Evolutionary conservation across 2,888 invertebrate species (phyloP).

Genomic region (Bursaphelenchus okinawaensis): DNA sequence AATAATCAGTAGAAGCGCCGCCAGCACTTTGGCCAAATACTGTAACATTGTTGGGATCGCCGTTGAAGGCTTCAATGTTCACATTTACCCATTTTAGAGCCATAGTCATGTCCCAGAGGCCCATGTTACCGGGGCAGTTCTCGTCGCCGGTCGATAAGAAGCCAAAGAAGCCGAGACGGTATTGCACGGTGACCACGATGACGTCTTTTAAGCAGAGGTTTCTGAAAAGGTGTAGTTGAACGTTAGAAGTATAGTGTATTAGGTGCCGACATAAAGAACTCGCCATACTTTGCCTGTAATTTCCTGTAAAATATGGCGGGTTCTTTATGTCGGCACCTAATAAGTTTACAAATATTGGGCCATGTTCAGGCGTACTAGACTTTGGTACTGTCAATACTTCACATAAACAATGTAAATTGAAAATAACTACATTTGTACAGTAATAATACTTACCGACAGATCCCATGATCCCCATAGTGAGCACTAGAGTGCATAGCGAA

Average conservation of each 20-base stretch:
- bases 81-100: conserved; percentile 52
- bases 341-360: too few relatives aligned
- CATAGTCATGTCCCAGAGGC: conserved; percentile 49
- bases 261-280: too few relatives aligned
- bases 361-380: too few relatives aligned
- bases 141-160: conserved; percentile 34
- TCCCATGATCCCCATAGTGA: conserved; percentile 34
- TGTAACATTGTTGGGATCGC: conserved; percentile 49
- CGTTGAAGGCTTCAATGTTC: conserved; percentile 47
- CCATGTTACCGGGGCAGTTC: conserved; percentile 43
- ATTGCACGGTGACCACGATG: conserved; percentile 47
- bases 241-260: too few relatives aligned
- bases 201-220: conserved; percentile 43
- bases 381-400: too few relatives aligned
- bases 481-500: conserved; percentile 30
- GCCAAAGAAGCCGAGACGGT: conserved; percentile 44
- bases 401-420: too few relatives aligned
- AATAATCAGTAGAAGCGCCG: conserved; percentile 28
- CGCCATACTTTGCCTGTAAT: too few relatives aligned
- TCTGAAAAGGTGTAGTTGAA: conserved; percentile 32
- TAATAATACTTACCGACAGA: conserved; percentile 22
- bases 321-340: too few relatives aligned
- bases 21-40: conserved; percentile 53
- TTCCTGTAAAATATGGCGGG: too few relatives aligned
- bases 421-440: not conserved